Percentiles rank a stretch among this genome's conserved stretches.
These are phyloP conservation scores for Columbina picui DNA, from an alignment of 2,113 vertebrate species.

Conservation along the genomic window DNA sequence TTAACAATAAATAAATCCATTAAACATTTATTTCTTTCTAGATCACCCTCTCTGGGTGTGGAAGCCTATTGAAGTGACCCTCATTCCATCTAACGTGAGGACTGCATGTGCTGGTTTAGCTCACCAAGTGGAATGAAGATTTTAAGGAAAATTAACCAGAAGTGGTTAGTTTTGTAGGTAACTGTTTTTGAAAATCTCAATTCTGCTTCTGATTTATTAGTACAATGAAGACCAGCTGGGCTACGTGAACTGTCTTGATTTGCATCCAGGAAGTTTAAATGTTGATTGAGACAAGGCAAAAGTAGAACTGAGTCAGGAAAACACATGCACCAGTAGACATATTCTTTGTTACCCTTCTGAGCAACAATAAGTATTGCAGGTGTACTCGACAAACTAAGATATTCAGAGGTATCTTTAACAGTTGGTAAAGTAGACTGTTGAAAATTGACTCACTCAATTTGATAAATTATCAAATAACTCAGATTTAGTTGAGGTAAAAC, in stretches of 20 bases:
- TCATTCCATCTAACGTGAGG: neutral
- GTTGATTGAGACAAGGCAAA: neutral
- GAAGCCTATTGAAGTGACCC: neutral
- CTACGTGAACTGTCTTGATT: neutral
- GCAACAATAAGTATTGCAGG: neutral
- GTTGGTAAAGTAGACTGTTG: neutral
- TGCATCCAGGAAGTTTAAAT: neutral
- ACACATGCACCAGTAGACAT: fast-evolving
- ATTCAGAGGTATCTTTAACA: neutral
- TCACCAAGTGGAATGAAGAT: neutral
- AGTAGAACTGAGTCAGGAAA: neutral
- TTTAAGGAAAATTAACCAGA: neutral
- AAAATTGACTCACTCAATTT: neutral
- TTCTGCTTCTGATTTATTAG: neutral
- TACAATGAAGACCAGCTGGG: neutral
- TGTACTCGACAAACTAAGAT: neutral
- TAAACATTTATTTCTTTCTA: neutral
- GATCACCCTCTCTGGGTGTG: neutral
- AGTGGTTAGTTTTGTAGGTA: neutral
- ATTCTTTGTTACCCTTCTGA: neutral
- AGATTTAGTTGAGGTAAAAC: neutral
- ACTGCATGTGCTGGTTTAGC: neutral
- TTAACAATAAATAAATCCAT: neutral
- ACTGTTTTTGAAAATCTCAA: neutral
- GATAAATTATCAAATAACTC: neutral